These are phyloP conservation scores for Ibidorhyncha struthersii DNA, from an alignment of 2,113 vertebrate species.

Conservation along the genomic window DNA sequence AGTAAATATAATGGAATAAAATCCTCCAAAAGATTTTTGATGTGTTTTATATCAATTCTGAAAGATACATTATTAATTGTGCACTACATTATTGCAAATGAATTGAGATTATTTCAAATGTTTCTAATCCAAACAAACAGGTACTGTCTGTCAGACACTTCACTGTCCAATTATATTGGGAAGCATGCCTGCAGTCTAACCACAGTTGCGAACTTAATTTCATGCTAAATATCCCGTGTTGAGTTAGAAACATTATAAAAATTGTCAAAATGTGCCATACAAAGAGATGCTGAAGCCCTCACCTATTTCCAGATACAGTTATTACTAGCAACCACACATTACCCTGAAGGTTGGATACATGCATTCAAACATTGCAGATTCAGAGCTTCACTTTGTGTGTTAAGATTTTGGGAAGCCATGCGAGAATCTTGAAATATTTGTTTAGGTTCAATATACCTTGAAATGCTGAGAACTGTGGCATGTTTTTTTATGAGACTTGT, in stretches of 20 bases:
- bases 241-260: not conserved
- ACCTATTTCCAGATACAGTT: not conserved
- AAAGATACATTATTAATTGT: slow-evolving; percentile 2
- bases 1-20: slow-evolving; percentile 1
- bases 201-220: not conserved
- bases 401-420: not conserved
- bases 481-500: not conserved
- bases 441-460: not conserved
- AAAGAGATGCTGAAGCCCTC: not conserved
- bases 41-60: not conserved
- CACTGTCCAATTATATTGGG: not conserved
- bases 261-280: not conserved
- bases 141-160: not conserved
- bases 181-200: not conserved
- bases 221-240: not conserved
- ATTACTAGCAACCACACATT: not conserved
- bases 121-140: slow-evolving; percentile 2
- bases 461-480: not conserved
- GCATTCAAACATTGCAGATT: not conserved
- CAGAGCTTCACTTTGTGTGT: not conserved
- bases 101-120: not conserved
- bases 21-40: not conserved
- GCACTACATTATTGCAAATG: not conserved
- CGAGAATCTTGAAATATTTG: not conserved
- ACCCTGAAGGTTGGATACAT: not conserved